Conservation (phyloP, 2,888 invertebrate genomes). For the Smittia aterrima region DNA sequence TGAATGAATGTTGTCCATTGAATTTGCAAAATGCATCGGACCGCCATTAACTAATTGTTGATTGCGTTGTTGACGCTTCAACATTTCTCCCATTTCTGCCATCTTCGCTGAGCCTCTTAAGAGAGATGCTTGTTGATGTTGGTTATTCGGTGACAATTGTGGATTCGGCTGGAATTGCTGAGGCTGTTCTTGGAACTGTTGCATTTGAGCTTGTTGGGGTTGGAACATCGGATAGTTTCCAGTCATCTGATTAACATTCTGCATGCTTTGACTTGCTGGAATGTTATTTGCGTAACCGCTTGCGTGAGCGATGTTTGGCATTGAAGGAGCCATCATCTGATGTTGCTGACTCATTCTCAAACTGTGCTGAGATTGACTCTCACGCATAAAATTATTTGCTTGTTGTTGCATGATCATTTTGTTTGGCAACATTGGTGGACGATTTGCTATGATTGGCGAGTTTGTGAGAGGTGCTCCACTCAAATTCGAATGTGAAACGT, state of each 20-base stretch:
- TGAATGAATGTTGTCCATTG: constrained; percentile 42
- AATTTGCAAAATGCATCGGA: constrained; percentile 47
- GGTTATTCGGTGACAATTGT: constrained; percentile 44
- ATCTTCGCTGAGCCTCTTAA: constrained; percentile 62
- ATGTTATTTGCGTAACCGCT: constrained; percentile 47
- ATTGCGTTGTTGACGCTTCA: constrained; percentile 59
- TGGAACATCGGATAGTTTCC: constrained; percentile 42
- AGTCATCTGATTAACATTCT: constrained; percentile 51
- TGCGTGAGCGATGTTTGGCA: constrained; percentile 52
- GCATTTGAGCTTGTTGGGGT: constrained; percentile 30
- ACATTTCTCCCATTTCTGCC: constrained; percentile 80
- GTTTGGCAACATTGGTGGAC: constrained; percentile 38
- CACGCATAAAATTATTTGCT: constrained; percentile 48
- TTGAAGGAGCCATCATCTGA: constrained; percentile 53
- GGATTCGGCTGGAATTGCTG: constrained; percentile 47
- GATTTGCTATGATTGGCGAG: constrained; percentile 29
- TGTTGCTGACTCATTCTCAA: constrained; percentile 50
- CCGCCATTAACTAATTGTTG: constrained; percentile 48
- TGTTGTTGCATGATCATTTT: constrained; percentile 47
- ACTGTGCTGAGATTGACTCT: constrained; percentile 48
- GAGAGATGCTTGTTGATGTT: constrained; percentile 43
- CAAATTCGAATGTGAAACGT: constrained; percentile 43
- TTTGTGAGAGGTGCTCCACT: constrained; percentile 47
- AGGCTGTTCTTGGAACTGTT: constrained; percentile 45
- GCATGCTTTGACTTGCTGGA: constrained; percentile 54